These are phyloP conservation scores for Sinocyclocheilus rhinocerous DNA, from an alignment of 2,113 vertebrate genomes.

Conservation along the genomic window DNA sequence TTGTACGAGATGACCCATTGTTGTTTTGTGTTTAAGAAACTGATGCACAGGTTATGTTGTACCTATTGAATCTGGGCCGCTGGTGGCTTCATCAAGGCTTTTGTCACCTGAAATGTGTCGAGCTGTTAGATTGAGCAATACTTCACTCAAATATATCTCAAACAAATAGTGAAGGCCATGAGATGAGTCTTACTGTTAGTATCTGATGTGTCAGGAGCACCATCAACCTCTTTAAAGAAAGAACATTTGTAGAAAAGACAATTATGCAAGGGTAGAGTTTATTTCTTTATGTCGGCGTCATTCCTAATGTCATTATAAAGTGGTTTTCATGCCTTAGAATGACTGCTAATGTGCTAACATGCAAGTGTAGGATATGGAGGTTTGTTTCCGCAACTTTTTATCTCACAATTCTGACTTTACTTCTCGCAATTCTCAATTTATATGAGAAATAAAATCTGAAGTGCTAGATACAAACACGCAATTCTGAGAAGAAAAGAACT, in stretches of 20 bases:
- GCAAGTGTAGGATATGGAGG: too few relatives aligned
- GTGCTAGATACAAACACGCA: too few relatives aligned
- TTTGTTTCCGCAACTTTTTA: too few relatives aligned
- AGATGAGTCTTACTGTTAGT: slow-evolving; percentile 32
- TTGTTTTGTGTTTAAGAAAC: background rate
- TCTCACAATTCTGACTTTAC: too few relatives aligned
- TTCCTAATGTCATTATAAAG: background rate
- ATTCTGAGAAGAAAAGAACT: too few relatives aligned
- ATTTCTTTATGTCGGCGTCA: background rate
- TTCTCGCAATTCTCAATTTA: too few relatives aligned
- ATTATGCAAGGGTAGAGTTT: background rate
- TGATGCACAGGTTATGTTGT: background rate
- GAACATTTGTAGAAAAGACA: background rate
- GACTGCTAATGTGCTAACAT: too few relatives aligned
- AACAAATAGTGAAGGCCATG: background rate
- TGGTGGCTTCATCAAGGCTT: slow-evolving; percentile 46
- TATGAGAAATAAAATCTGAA: too few relatives aligned
- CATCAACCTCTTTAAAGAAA: slow-evolving; percentile 27
- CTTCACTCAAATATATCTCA: background rate
- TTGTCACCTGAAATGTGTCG: slow-evolving; percentile 40
- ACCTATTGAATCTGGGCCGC: slow-evolving; percentile 36
- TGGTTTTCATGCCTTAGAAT: background rate
- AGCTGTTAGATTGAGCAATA: background rate
- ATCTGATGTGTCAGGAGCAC: slow-evolving; percentile 15
- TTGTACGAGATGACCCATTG: background rate